Evolutionary conservation across 2,888 invertebrate genomes (phyloP).

Genomic region (Bruchidius siliquastri): DNA sequence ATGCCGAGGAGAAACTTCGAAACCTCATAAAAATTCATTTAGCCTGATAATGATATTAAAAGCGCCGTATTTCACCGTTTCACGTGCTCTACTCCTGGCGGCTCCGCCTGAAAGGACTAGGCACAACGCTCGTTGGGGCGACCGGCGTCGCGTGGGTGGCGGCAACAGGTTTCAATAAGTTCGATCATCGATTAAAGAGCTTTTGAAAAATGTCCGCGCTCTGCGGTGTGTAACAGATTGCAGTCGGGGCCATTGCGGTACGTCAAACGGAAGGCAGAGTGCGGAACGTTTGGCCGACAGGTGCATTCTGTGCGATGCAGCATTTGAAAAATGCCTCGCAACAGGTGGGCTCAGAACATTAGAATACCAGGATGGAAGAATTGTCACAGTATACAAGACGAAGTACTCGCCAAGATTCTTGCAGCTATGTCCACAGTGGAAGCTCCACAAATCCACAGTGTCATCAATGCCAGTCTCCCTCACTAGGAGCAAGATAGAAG

Average conservation of each 20-base stretch:
- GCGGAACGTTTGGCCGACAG: background rate
- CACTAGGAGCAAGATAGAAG: no score
- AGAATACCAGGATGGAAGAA: no score
- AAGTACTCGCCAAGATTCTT: no score
- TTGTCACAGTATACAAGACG: no score
- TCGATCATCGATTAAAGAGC: constrained; percentile 47
- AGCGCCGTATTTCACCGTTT: constrained; percentile 28
- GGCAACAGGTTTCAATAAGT: constrained; percentile 48
- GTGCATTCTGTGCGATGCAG: background rate
- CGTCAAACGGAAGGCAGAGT: background rate
- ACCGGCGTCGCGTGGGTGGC: constrained; percentile 12
- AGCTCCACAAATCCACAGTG: no score
- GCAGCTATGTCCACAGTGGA: no score
- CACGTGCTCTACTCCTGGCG: constrained; percentile 3
- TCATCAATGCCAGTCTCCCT: no score
- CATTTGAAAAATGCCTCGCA: background rate
- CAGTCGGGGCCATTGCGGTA: constrained; percentile 11
- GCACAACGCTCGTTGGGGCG: background rate
- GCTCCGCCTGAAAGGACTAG: background rate
- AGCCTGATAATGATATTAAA: constrained; percentile 26
- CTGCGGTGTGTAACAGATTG: constrained; percentile 45
- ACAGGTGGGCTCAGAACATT: background rate
- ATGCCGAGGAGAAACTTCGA: constrained; percentile 14
- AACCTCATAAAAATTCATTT: constrained; percentile 28
- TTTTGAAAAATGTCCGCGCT: constrained; percentile 45